Conservation (phyloP, 2,797 vertebrate species). For the Phrynocephalus forsythii region DNA sequence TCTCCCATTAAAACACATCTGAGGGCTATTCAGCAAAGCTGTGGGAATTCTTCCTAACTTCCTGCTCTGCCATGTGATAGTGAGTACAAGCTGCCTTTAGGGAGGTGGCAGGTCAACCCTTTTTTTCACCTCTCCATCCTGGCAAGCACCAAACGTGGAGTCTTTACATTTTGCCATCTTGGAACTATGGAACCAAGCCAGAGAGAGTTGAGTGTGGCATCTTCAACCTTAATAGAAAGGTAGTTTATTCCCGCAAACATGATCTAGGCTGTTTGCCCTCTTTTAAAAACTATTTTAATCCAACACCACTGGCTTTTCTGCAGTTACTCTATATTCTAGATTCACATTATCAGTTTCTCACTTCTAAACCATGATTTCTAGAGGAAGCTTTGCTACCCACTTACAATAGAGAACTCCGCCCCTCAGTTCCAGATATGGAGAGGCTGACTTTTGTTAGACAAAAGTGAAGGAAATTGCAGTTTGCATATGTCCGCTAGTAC, state of each 20-base stretch:
- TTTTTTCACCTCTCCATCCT: fast-evolving
- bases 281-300: background rate
- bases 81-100: background rate
- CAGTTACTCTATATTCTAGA: background rate
- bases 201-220: constrained; percentile 4
- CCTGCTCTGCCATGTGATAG: background rate
- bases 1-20: background rate
- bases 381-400: background rate
- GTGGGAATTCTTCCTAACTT: fast-evolving
- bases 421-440: background rate
- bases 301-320: background rate
- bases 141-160: constrained; percentile 4
- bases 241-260: constrained; percentile 6
- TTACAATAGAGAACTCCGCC: background rate
- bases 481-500: background rate
- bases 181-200: constrained; percentile 12
- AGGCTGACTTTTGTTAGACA: background rate
- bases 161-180: constrained; percentile 18
- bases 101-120: background rate
- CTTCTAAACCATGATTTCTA: background rate
- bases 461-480: background rate
- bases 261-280: background rate
- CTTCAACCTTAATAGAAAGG: constrained; percentile 9
- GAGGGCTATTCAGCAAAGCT: background rate
- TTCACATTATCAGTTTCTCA: background rate